Conservation (phyloP, 92 coral and sea anemone species). For the Parazoanthus swiftii region DNA sequence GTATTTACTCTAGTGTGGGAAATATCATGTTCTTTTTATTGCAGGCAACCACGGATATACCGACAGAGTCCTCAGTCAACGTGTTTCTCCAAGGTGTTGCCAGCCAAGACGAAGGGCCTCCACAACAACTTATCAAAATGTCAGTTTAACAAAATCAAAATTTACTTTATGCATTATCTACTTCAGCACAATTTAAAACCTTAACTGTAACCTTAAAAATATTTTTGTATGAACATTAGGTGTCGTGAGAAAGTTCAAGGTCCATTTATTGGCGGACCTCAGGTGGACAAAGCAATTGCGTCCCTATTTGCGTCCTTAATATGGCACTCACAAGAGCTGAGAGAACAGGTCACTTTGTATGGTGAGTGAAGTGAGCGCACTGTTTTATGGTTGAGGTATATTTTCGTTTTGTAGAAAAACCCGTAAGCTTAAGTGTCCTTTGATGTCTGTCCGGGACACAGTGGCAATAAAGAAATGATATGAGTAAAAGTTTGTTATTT, state of each 20-base stretch:
- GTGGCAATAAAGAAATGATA: too few relatives aligned
- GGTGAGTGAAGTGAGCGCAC: slow-evolving; percentile 53
- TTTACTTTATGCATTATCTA: too few relatives aligned
- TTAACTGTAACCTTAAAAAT: not conserved
- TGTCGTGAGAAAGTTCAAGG: slow-evolving; percentile 75
- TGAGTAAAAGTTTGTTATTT: not conserved
- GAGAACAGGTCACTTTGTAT: slow-evolving; percentile 87
- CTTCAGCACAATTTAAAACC: not conserved
- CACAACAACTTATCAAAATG: slow-evolving; percentile 60
- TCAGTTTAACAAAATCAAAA: slow-evolving; percentile 11
- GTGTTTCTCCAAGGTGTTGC: slow-evolving; percentile 63
- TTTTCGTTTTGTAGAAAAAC: not conserved
- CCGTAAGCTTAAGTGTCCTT: too few relatives aligned
- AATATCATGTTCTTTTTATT: not conserved
- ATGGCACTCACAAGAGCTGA: slow-evolving; percentile 96
- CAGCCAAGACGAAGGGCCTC: slow-evolving; percentile 43
- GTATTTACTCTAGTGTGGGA: too few relatives aligned
- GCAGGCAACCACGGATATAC: slow-evolving; percentile 72
- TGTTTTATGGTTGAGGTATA: not conserved
- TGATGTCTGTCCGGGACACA: too few relatives aligned
- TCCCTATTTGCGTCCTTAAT: slow-evolving; percentile 91
- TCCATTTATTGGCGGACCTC: slow-evolving; percentile 87
- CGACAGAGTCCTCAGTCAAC: slow-evolving; percentile 75
- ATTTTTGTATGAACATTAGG: slow-evolving; percentile 40
- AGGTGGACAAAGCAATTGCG: slow-evolving; percentile 83